Base-by-base conservation (phyloP, 1,140 invertebrate genomes). In the Lepidurus couesii region DNA sequence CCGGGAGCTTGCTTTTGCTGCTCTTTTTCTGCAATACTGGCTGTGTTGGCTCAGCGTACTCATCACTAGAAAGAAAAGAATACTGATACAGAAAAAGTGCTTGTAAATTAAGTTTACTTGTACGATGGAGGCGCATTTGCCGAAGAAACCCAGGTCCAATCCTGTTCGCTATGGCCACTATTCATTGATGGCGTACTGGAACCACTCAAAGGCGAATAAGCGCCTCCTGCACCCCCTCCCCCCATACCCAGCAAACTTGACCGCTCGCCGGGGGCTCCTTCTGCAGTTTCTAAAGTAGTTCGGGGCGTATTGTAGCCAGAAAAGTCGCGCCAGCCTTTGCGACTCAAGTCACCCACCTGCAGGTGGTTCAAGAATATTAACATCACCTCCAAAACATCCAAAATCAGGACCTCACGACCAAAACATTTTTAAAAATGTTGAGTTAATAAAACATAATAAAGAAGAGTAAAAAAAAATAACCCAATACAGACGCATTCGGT, bases 301-400 rank as follows among this genome's bases (percentile, higher is more conserved):
- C 53, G 8, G 8, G 53, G 53, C 21, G 53, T 21, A 65, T 65
- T 65, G 53, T 65, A 24, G 47, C 42, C 21, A 9, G 79, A 78
- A 9, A 83, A 47, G 78, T 91, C 90, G 79, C 87, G 88, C 90
- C 91, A 92, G 75, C 91, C 90, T 84, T 87, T 88, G 83, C 89
- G 88, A 26, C 91, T 87, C 42, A 92, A 84, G 83, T 92, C 91
- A 78, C 89, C 87, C 74, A 92, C 89, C 91, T 92, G 76, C 44
- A 78, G 76, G 34, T 73, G n/a, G 44, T 74, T 73, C 34, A 77
- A 34, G 44, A 75, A 79, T 16, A 75, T 16, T 16, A 13, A 75
- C 42, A 42, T 42, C 42, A 16, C 34, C 3, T 6, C 21, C 34
- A 75, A 7, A 34, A 34, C 26, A 34, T 34, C 26, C 26, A 34